phyloP scores from a whole-genome alignment of 2,113 vertebrate species.

The Gymnocephalus cernua region DNA sequence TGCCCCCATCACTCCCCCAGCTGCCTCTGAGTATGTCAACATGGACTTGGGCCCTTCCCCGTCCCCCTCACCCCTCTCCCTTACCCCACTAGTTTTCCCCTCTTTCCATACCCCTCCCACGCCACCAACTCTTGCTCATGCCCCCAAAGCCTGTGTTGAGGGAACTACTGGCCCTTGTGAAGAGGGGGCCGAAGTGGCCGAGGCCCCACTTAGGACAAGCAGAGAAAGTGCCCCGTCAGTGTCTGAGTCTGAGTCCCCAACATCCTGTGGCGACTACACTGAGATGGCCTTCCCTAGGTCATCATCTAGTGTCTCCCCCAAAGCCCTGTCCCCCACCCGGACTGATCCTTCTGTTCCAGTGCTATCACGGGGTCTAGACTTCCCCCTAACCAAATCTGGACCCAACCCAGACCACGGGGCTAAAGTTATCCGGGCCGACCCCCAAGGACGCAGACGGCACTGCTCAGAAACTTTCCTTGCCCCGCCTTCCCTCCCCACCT shows the following conservation, averaged over 20 bases:
- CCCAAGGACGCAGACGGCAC: conserved; percentile 81
- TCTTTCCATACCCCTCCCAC: conserved; percentile 80
- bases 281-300: conserved; percentile 83
- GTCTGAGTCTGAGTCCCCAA: conserved; percentile 71
- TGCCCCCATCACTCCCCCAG: conserved; percentile 68
- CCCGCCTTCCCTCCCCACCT: conserved; percentile 74
- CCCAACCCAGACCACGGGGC: conserved; percentile 84
- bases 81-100: conserved; percentile 80
- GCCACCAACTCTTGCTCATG: conserved; percentile 68
- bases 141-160: conserved; percentile 69
- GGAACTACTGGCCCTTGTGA: conserved; percentile 33
- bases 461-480: conserved; percentile 86
- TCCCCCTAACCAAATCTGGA: conserved; percentile 76
- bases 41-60: conserved; percentile 85
- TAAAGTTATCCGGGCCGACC: conserved; percentile 80
- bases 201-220: conserved; percentile 59
- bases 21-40: conserved; percentile 84
- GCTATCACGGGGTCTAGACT: conserved; percentile 79
- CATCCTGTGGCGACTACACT: conserved; percentile 85
- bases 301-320: conserved; percentile 66
- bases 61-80: conserved; percentile 80
- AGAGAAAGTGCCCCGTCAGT: conserved; percentile 61
- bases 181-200: conserved; percentile 49
- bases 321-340: conserved; percentile 76
- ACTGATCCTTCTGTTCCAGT: conserved; percentile 71